Base-by-base conservation (phyloP, 1,140 invertebrate genomes). In the Phthorimaea operculella region DNA sequence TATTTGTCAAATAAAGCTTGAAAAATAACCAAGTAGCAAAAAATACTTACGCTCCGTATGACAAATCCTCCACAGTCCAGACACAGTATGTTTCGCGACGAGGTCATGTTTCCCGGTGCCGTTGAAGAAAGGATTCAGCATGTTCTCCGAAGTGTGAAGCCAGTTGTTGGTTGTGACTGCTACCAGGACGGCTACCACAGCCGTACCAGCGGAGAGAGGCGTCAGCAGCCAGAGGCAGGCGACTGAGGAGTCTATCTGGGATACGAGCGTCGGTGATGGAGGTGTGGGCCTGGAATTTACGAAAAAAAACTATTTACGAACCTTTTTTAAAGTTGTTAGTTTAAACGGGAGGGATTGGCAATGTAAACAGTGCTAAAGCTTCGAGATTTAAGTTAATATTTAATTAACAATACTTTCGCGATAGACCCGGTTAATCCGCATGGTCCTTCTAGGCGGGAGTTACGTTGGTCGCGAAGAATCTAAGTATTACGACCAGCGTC, bases 71-170 rank as follows among this genome's bases (percentile, higher is more conserved):
- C 91, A 92, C 7, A 92, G 76, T 60, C 91, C 91, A 2, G 90
- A 91, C 1, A 92, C 87, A 8, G 91, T 92, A 65, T 88, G 82
- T 68, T 92, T 92, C 9, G 89, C 87, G 8, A 91, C 77, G 52
- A 90, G 88, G 54, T 89, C 88, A 56, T 87, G 86, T 58, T 88
- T 89, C 0, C 88, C 89, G 1, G 90, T 89, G 12, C 90, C 89
- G 68, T 91, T 91, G 76, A 89, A 90, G 4, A 79, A 72, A 1
- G 89, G 88, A 70, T 90, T 91, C 51, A 87, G 81, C 88, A 92
- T 91, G 54, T 90, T 89, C 73, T 93, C 91, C 63, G 90, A 87
- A 28, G 90, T 91, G 58, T 91, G 87, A 0, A 93, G 78, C 91
- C 91, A 93, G 68, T 90, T 88, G 71, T 90, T 91, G 6, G 91